Conservation (phyloP, 2,888 invertebrate genomes). For the Catocala nupta region DNA sequence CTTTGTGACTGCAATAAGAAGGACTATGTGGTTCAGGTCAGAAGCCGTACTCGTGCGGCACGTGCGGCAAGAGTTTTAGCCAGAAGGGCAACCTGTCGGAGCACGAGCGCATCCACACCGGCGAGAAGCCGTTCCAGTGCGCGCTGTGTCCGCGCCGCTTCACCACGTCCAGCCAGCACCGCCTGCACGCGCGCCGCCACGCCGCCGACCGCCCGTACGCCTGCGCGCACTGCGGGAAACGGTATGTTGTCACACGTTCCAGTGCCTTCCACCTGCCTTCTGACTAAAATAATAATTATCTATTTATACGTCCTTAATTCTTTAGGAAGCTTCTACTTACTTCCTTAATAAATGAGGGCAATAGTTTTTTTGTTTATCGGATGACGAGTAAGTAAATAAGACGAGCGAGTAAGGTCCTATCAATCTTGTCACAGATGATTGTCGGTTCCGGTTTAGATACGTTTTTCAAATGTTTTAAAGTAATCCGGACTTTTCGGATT, state of each 20-base stretch:
- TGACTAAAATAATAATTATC: too few species aligned
- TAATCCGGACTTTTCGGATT: too few species aligned
- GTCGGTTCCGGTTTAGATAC: too few species aligned
- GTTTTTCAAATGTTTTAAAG: too few species aligned
- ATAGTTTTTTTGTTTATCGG: too few species aligned
- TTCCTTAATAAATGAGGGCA: too few species aligned
- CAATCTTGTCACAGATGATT: too few species aligned
- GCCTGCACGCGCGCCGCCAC: slow-evolving; percentile 88
- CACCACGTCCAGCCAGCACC: slow-evolving; percentile 91
- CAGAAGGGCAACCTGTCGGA: slow-evolving; percentile 93
- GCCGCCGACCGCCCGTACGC: slow-evolving; percentile 79
- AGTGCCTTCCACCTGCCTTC: too few species aligned
- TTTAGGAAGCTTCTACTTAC: too few species aligned
- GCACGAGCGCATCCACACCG: slow-evolving; percentile 92
- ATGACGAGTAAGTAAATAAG: too few species aligned
- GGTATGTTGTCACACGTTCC: slow-evolving; percentile 32
- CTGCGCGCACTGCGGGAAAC: slow-evolving; percentile 65
- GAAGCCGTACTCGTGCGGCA: slow-evolving; percentile 90
- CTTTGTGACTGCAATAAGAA: neutral
- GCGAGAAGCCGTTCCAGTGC: slow-evolving; percentile 93
- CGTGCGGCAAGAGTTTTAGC: slow-evolving; percentile 91
- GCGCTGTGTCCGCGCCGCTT: slow-evolving; percentile 89
- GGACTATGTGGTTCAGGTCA: slow-evolving; percentile 64
- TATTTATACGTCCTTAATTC: too few species aligned
- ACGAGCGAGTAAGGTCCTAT: too few species aligned